These are phyloP conservation scores for Phrynocephalus forsythii DNA, from an alignment of 2,797 vertebrate species.

Conservation along the genomic window DNA sequence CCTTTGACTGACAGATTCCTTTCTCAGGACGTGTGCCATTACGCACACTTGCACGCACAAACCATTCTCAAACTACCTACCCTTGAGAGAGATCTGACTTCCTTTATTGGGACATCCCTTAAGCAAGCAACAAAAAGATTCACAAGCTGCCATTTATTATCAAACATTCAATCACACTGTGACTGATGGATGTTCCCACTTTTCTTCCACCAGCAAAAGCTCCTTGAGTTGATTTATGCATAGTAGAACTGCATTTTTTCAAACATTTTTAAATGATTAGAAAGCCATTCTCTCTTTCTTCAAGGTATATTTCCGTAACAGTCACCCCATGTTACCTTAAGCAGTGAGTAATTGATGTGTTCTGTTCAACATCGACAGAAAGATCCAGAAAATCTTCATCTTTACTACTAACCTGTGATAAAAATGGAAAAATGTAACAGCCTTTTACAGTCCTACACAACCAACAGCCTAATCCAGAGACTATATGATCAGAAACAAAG, in stretches of 20 bases:
- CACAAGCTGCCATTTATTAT: conserved; percentile 10
- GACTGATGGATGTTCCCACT: conserved; percentile 22
- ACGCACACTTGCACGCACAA: conserved; percentile 1
- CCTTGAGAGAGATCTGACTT: neutral
- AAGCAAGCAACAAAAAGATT: neutral
- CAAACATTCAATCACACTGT: conserved; percentile 4
- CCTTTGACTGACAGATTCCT: conserved; percentile 31
- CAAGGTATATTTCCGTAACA: conserved; percentile 12
- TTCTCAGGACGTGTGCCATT: neutral
- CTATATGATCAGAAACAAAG: neutral
- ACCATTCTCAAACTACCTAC: neutral
- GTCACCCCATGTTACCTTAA: conserved; percentile 85
- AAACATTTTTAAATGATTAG: conserved; percentile 28
- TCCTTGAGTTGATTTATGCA: conserved; percentile 20
- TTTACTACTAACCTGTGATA: conserved; percentile 95
- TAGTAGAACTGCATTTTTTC: conserved; percentile 12
- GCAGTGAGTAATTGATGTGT: conserved; percentile 98
- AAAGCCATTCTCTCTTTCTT: conserved; percentile 19
- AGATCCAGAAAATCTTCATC: conserved; percentile 99
- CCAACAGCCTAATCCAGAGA: neutral
- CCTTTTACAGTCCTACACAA: neutral
- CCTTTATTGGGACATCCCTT: neutral
- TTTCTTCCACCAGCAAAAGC: conserved; percentile 1
- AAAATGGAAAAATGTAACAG: conserved; percentile 40
- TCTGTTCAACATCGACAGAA: conserved; percentile 98